Evolutionary conservation across 2,797 vertebrate genomes (phyloP).

Genomic region (Passerculus sandwichensis): DNA sequence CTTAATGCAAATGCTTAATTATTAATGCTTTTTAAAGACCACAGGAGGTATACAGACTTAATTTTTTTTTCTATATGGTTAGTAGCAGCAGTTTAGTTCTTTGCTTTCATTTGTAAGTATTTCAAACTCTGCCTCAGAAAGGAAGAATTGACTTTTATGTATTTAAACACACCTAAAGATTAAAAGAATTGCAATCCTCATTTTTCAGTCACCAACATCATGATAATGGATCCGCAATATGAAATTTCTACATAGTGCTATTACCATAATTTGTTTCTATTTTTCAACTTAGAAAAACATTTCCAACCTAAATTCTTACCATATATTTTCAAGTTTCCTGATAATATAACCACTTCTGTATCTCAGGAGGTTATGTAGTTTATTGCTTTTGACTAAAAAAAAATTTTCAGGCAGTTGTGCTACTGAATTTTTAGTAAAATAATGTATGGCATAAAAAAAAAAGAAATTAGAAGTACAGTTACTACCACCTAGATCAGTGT

Average conservation of each 20-base stretch:
- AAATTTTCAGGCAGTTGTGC: not conserved
- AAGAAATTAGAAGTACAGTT: not conserved
- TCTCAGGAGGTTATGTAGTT: not conserved
- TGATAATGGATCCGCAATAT: not conserved
- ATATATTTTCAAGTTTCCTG: slow-evolving; percentile 36
- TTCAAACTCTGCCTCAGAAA: slow-evolving; percentile 30
- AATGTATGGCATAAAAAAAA: not conserved
- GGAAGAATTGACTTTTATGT: slow-evolving; percentile 9
- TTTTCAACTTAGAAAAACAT: slow-evolving; percentile 38
- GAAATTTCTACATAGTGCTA: not conserved
- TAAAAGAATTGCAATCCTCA: slow-evolving; percentile 24
- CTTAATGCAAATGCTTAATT: slow-evolving; percentile 23
- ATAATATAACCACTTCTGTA: not conserved
- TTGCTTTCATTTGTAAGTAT: slow-evolving; percentile 37
- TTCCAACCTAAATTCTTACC: slow-evolving; percentile 39
- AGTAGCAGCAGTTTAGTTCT: not conserved
- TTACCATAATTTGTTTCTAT: slow-evolving; percentile 28
- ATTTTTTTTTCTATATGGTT: not conserved
- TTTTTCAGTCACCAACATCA: not conserved
- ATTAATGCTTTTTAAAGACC: slow-evolving; percentile 3
- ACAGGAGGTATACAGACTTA: not conserved
- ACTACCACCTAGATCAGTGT: not conserved
- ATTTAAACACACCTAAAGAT: slow-evolving; percentile 49
- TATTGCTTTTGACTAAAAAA: slow-evolving; percentile 26
- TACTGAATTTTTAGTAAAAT: slow-evolving; percentile 13